Base-by-base conservation (phyloP, 2,113 vertebrate genomes). In the Sinocyclocheilus grahami region DNA sequence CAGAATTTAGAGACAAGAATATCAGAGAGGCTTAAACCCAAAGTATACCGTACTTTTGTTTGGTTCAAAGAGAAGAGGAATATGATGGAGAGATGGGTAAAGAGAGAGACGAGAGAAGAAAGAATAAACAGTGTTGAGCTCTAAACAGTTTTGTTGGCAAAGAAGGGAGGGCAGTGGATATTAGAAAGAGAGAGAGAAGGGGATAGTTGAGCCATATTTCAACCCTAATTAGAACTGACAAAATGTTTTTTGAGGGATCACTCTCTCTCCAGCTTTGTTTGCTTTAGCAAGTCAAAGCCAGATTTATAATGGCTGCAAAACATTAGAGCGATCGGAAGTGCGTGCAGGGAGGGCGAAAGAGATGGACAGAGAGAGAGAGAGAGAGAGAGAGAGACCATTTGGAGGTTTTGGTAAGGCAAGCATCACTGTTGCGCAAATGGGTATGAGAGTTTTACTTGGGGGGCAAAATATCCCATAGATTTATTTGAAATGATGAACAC, bases 221-320 rank as follows among this genome's bases (percentile, higher is more conserved):
- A 95, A 95, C 87, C 90, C 94, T 96, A 96, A 98, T 97, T 96
- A 94, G 95, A 97, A 95, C 95, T 97, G 97, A 97, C 97, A 97
- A 96, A 97, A 96, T 98, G 97, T 97, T 97, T 95, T 97, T 96
- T 95, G 94, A 97, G 94, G 95, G 95, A 96, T 97, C 95, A 92
- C 93, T 96, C 95, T 94, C 81, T 83, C 92, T 92, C 95, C 96
- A 95, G 92, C 94, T 93, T 92, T 97, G 96, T 98, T 97, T 98
- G 95, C 96, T 98, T 97, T 97, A 95, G 95, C 94, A 96, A 98
- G 95, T 96, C 96, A 96, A 95, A 93, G 93, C 95, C 95, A 95
- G 95, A 97, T 97, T 97, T 97, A 97, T 97, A 96, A 96, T 96
- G 96, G 94, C 95, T 97, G 95, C 96, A 97, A 96, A 96, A 94